Percentiles rank a stretch among this genome's conserved stretches.
Conservation (phyloP, 1,140 invertebrate genomes). For the Zaprionus kolodkinae region DNA sequence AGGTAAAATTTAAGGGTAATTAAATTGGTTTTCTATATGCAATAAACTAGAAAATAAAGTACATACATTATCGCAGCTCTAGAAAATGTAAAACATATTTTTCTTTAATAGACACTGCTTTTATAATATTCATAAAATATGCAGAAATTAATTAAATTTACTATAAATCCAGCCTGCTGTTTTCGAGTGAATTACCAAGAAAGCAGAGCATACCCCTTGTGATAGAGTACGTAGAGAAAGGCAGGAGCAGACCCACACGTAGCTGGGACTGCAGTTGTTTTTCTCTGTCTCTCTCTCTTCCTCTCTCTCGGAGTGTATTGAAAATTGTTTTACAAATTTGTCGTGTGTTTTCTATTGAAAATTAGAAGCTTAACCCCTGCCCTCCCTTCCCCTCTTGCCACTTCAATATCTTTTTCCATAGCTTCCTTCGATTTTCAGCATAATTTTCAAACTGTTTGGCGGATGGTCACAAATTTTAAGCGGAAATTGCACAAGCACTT, state of each 20-base stretch:
- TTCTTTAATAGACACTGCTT: not conserved
- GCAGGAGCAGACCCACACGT: not conserved
- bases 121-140: not conserved
- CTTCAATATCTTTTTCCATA: not conserved
- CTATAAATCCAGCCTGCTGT: no score
- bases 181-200: no score
- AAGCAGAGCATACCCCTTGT: not conserved
- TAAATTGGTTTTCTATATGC: not conserved
- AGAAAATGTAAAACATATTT: not conserved
- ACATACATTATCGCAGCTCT: not conserved
- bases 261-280: not conserved
- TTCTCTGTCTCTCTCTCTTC: not conserved
- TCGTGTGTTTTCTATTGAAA: slow-evolving; percentile 74
- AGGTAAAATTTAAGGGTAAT: not conserved
- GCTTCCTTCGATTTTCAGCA: slow-evolving; percentile 65
- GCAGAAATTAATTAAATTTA: no score
- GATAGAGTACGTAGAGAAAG: not conserved
- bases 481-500: slow-evolving; percentile 82
- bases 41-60: not conserved
- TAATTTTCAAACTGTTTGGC: slow-evolving; percentile 73
- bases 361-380: slow-evolving; percentile 26
- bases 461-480: slow-evolving; percentile 74
- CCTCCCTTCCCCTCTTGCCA: not conserved
- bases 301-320: not conserved
- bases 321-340: slow-evolving; percentile 53